Evolutionary conservation across 2,797 vertebrate species (phyloP), one percentile per base, ranked within the genome.

Genomic region (Eremophila alpestris): DNA sequence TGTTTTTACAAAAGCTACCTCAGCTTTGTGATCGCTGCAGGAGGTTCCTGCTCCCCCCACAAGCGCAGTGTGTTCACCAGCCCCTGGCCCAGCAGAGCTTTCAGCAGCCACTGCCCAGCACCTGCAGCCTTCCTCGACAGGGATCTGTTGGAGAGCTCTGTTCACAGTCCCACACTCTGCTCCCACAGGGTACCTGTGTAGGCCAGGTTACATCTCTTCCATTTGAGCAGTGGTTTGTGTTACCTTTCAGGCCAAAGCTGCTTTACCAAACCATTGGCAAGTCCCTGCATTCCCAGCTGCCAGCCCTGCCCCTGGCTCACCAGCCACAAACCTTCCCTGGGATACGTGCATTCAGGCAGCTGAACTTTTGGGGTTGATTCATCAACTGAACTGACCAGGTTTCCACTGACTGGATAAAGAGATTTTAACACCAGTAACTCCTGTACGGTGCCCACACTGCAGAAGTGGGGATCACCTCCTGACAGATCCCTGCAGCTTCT

Each of bases 381-480:
- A 51, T 18, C 69, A 65, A 0, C 60, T 13, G 29, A 46, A 36
- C 5, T n/a, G 36, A 22, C 9, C 34, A 51, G 45, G 48, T 49
- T 79, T 55, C 43, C 67, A 45, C 26, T 32, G 55, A 48, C 6
- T 26, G 17, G 3, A 19, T 2, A 18, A 30, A 18, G 29, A 71
- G 9, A 19, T 14, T 29, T 60, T 10, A 48, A 24, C 45, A 18
- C 8, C 77, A 8, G 19, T 10, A 45, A 69, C 46, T 87, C 52
- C 49, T 30, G 11, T 4, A 1, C 2, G 13, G 52, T 20, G 27
- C 8, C 56, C 51, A 22, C 0, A 0, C 4, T 30, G 58, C 34
- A 48, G 32, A 29, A 55, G 13, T 30, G 45, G 40, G 16, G 23
- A 23, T 54, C 32, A 36, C 20, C 46, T 54, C 59, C 60, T 32